phyloP scores from a whole-genome alignment of 2,888 invertebrate genomes.

The Lithophane ornitopus region DNA sequence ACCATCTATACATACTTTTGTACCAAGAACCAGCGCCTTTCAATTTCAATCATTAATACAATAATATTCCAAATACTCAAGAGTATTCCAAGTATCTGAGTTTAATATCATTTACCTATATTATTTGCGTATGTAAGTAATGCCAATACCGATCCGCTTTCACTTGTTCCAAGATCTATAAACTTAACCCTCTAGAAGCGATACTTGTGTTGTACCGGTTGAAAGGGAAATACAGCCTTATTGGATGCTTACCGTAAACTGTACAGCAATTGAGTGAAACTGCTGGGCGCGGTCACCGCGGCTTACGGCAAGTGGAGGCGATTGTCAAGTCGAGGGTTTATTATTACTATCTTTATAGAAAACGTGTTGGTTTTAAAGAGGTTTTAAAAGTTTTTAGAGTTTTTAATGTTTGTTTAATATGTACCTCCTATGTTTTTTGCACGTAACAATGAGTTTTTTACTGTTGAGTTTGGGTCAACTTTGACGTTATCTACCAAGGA shows the following conservation, averaged over 20 bases:
- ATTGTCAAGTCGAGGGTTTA: constrained; percentile 4
- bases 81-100: neutral
- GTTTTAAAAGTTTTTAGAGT: neutral
- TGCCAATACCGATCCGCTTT: constrained; percentile 18
- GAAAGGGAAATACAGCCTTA: constrained; percentile 39
- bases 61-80: too few relatives aligned
- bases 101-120: neutral
- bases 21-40: too few relatives aligned
- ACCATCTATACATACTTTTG: too few relatives aligned
- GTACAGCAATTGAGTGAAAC: constrained; percentile 45
- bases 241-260: constrained; percentile 45
- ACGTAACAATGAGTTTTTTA: neutral
- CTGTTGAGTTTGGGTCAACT: neutral
- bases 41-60: too few relatives aligned
- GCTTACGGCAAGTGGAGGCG: constrained; percentile 9
- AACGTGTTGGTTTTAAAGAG: neutral
- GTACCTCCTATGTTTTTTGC: neutral
- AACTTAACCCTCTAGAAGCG: constrained; percentile 12
- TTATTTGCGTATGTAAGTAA: neutral
- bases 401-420: neutral
- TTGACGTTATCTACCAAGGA: neutral
- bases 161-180: constrained; percentile 11
- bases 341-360: neutral
- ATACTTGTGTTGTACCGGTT: constrained; percentile 28
- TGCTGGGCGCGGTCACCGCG: constrained; percentile 25